Evolutionary conservation across 2,797 vertebrate genomes (phyloP), one percentile per base, ranked within the genome.

Genomic region (Erithacus rubecula): DNA sequence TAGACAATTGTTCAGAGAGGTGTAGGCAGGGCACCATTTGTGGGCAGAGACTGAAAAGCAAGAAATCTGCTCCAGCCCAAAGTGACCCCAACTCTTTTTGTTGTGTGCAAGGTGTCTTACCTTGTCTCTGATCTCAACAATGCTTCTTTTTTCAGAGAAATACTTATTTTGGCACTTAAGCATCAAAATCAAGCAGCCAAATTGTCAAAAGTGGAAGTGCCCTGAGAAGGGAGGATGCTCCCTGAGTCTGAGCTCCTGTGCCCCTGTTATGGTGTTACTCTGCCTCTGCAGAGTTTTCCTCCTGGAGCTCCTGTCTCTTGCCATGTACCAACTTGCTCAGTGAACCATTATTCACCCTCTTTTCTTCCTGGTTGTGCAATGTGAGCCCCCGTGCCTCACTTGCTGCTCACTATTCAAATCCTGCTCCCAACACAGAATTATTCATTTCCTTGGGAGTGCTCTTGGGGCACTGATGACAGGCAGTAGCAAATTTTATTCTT

Each of bases 331-430:
- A 64, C 93, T 89, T 95, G 94, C 70, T 83, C 26, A 30, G 44
- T 64, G 88, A 95, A 64, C 93, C 83, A 95, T 96, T 89, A 82
- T 93, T 84, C 93, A 94, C 46, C 24, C 63, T 69, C 86, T 59
- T 58, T 21, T 89, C 70, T 60, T 90, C 88, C 83, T 89, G 11
- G 36, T 93, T 96, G 92, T 60, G 92, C 93, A 96, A 95, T 23
- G 74, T 18, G 67, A 82, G 88, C 67, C 80, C 85, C 64, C 16
- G 5, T 93, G 93, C 80, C 80, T 95, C 87, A 70, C 77, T 93
- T 52, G 49, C 74, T 79, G 94, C 43, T 26, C 39, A 1, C 65
- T 65, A 19, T 68, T 83, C 67, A 86, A 86, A 94, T 41, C 83
- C 83, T 91, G 83, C 94, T 62, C 34, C 0, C 0, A 88, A 76